Evolutionary conservation across 2,797 vertebrate genomes (phyloP), one percentile per base, ranked within the genome.

Genomic region (Gymnocypris eckloni): DNA sequence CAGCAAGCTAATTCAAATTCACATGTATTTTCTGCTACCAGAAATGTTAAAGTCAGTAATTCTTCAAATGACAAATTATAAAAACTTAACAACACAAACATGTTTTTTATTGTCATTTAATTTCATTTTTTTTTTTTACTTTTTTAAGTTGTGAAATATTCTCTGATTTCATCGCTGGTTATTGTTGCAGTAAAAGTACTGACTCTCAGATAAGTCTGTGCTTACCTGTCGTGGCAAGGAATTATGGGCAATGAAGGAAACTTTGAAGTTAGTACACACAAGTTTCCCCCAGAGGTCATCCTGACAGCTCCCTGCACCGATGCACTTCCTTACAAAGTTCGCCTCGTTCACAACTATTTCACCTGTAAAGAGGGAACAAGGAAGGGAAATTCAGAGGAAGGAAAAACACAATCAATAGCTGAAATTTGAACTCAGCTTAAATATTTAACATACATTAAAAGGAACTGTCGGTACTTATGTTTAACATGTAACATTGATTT

Each of bases 261-360:
- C 97, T 94, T 98, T 99, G 96, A 99, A 99, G 95, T 99, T 99
- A 89, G 97, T 99, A 94, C 98, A 99, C 85, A 99, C 95, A 93
- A 99, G 91, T 89, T 98, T 99, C 54, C 98, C 98, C 97, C 97
- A 99, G 59, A 99, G 95, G 89, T 98, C 98, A 15, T 98, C 96
- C 4, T 97, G 96, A 92, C 96, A 97, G 72, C 95, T 97, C 88
- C 98, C 97, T 20, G 96, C 90, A 43, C 96, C 95, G 9, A 99
- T 97, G 92, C 98, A 99, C 94, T 99, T 99, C 90, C 96, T 96
- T 88, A 99, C 98, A 94, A 99, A 99, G 92, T 96, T 99, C 12
- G 96, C 98, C 94, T 99, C 98, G 20, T 98, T 99, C 73, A 99
- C 98, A 25, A 99, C 96, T 28, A 99, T 99, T 94, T 99, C 98